Conservation (phyloP, 1,140 invertebrate species). For the Sipha flava region DNA sequence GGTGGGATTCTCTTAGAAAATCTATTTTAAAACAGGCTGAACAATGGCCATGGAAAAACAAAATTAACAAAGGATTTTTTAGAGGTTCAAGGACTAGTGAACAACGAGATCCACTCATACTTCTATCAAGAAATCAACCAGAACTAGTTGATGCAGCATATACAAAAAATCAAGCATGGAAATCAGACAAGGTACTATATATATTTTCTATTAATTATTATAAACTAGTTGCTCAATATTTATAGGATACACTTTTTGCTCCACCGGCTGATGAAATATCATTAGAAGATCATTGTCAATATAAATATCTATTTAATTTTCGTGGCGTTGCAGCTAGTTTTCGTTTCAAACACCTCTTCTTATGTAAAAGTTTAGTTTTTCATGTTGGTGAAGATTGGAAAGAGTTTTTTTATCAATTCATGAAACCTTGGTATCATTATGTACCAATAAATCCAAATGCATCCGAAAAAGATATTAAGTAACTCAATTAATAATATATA, state of each 20-base stretch:
- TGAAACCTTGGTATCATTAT: conserved; percentile 95
- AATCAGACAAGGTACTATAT: conserved; percentile 61
- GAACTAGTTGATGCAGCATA: conserved; percentile 84
- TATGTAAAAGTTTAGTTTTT: conserved; percentile 90
- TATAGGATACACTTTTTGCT: conserved; percentile 73
- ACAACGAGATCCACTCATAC: conserved; percentile 81
- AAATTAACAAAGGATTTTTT: conserved; percentile 73
- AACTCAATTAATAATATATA: conserved; percentile 28
- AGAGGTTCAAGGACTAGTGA: conserved; percentile 84
- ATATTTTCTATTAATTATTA: background rate
- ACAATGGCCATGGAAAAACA: conserved; percentile 68
- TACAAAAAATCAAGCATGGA: conserved; percentile 98
- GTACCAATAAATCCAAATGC: conserved; percentile 72
- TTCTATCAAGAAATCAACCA: conserved; percentile 69
- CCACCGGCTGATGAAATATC: conserved; percentile 77
- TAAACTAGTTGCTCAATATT: conserved; percentile 36
- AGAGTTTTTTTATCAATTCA: conserved; percentile 87
- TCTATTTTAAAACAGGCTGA: conserved; percentile 59
- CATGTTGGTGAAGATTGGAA: conserved; percentile 91
- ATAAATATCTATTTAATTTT: conserved; percentile 94
- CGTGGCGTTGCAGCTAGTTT: conserved; percentile 94
- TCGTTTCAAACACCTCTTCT: conserved; percentile 89
- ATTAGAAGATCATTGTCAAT: conserved; percentile 86
- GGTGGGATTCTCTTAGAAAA: conserved; percentile 78
- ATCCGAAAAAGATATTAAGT: conserved; percentile 56